Conservation (phyloP, 2,797 vertebrate species). For the Myotis planiceps region DNA sequence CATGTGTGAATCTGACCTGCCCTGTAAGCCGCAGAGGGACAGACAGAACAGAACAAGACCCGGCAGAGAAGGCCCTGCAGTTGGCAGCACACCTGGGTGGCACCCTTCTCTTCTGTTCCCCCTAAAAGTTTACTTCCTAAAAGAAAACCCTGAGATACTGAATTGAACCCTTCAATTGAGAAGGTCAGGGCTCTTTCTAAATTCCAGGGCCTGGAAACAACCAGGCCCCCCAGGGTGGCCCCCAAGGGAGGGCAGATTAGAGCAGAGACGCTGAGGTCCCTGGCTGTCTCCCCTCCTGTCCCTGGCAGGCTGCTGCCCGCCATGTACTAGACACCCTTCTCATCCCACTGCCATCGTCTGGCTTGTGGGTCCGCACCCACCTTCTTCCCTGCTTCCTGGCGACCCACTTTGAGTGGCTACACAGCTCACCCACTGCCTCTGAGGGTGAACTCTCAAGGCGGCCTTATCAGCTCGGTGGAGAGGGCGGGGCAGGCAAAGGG, state of each 20-base stretch:
- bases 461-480: background rate
- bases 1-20: background rate
- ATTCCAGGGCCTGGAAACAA: background rate
- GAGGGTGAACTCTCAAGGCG: background rate
- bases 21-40: too few relatives aligned
- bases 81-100: accelerated
- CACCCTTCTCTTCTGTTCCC: accelerated
- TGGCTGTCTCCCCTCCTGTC: background rate
- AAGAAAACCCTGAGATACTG: background rate
- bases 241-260: background rate
- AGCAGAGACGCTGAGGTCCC: accelerated
- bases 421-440: accelerated
- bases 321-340: accelerated
- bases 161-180: background rate
- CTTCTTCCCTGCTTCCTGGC: background rate
- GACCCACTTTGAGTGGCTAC: too few relatives aligned
- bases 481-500: background rate
- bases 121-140: background rate
- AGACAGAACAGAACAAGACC: accelerated
- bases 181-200: background rate
- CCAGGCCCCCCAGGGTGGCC: accelerated
- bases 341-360: accelerated
- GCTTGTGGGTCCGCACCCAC: background rate
- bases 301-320: background rate
- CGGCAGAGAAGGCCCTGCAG: accelerated